A percentile compares a stretch with the other conserved stretches of the same genome.
These are phyloP conservation scores for Temnothorax rugatulus DNA, from an alignment of 2,888 invertebrate genomes.

Conservation along the genomic window DNA sequence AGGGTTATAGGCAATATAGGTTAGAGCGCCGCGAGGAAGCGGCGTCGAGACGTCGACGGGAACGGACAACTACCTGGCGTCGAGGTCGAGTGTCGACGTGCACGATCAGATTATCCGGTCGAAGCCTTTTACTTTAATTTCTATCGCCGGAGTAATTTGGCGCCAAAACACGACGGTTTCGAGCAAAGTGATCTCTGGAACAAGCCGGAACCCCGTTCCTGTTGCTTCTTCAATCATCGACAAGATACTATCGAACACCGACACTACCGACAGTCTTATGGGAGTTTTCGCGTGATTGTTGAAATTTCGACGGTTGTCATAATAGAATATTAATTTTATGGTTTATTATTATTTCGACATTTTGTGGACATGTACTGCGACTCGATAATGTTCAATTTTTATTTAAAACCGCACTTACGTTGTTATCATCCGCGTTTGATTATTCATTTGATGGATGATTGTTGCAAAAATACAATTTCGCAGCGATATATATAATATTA, in stretches of 20 bases:
- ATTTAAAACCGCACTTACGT: too few relatives aligned
- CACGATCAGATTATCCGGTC: constrained; percentile 15
- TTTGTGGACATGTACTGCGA: not conserved
- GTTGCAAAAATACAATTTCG: not conserved
- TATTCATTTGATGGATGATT: not conserved
- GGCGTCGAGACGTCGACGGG: not conserved
- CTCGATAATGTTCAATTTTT: too few relatives aligned
- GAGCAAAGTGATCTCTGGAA: constrained; percentile 2
- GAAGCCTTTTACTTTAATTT: constrained; percentile 26
- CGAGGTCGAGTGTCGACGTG: not conserved
- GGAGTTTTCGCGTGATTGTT: too few relatives aligned
- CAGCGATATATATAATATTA: not conserved
- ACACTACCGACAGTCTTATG: not conserved
- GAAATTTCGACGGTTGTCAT: not conserved
- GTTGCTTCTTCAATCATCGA: not conserved
- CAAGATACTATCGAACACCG: not conserved
- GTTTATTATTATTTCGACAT: not conserved
- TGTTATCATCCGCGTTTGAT: too few relatives aligned
- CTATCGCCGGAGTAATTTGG: constrained; percentile 64
- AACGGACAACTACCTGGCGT: constrained; percentile 42
- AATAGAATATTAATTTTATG: not conserved
- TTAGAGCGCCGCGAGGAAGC: constrained; percentile 41
- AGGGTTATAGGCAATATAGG: constrained; percentile 53
- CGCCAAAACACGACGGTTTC: constrained; percentile 71
- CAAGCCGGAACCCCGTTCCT: not conserved